phyloP scores from a whole-genome alignment of 2,113 vertebrate species.

The Rostratula benghalensis region DNA sequence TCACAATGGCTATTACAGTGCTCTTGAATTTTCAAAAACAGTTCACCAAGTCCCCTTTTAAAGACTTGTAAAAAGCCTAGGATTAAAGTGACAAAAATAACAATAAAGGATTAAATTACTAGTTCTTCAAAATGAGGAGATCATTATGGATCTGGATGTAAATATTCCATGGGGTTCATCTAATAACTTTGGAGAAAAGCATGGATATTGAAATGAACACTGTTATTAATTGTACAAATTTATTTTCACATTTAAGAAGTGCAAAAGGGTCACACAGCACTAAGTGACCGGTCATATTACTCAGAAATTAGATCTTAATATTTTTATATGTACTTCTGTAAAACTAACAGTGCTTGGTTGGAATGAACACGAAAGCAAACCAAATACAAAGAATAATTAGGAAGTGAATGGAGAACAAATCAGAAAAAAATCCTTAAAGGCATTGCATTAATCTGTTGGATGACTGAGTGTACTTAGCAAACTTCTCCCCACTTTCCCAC shows the following conservation, averaged over 20 bases:
- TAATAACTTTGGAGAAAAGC: background rate
- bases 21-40: background rate
- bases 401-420: background rate
- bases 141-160: background rate
- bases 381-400: background rate
- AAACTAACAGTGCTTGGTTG: background rate
- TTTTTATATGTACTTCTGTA: background rate
- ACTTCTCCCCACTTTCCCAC: background rate
- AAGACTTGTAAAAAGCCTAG: background rate
- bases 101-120: background rate
- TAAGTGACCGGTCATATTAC: background rate
- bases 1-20: background rate
- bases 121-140: background rate
- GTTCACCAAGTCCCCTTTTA: background rate
- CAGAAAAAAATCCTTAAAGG: background rate
- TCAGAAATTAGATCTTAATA: background rate
- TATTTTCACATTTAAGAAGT: background rate
- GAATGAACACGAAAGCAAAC: background rate
- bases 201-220: background rate
- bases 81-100: background rate
- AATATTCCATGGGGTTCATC: background rate
- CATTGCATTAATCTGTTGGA: background rate
- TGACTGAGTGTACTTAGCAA: background rate
- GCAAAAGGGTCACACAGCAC: background rate
- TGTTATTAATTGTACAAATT: background rate